Evolutionary conservation across 2,888 invertebrate species (phyloP).

Genomic region (Agyllia agylla): DNA sequence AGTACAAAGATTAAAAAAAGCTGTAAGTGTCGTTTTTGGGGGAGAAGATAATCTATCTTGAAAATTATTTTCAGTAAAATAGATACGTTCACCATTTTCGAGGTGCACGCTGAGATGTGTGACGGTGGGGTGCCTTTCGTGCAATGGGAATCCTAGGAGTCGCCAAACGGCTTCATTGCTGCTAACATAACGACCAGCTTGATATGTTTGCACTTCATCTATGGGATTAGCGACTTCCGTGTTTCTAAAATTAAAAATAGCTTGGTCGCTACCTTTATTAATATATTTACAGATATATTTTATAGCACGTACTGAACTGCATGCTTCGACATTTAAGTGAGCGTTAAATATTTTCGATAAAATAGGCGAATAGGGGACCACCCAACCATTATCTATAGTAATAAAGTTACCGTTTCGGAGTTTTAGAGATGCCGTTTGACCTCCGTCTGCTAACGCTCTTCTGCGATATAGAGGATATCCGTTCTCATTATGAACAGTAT

Average conservation of each 20-base stretch:
- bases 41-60: slow-evolving; percentile 71
- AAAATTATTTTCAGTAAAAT: slow-evolving; percentile 80
- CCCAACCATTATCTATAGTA: not conserved
- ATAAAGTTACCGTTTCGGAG: slow-evolving; percentile 17
- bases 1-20: slow-evolving; percentile 81
- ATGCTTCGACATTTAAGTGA: slow-evolving; percentile 74
- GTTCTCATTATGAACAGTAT: slow-evolving; percentile 75
- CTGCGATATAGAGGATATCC: slow-evolving; percentile 80
- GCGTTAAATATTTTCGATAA: slow-evolving; percentile 46
- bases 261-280: slow-evolving; percentile 71
- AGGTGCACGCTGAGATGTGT: slow-evolving; percentile 78
- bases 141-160: slow-evolving; percentile 69
- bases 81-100: slow-evolving; percentile 79
- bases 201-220: slow-evolving; percentile 80
- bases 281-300: slow-evolving; percentile 74
- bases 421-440: slow-evolving; percentile 68
- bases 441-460: slow-evolving; percentile 75
- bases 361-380: slow-evolving; percentile 10
- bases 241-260: slow-evolving; percentile 63
- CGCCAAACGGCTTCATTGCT: slow-evolving; percentile 80
- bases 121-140: slow-evolving; percentile 77
- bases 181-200: slow-evolving; percentile 80
- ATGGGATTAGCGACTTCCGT: slow-evolving; percentile 29
- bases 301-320: slow-evolving; percentile 24
- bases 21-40: slow-evolving; percentile 80